phyloP scores from a whole-genome alignment of 2,888 invertebrate species.

The Polydrusus cervinus region DNA sequence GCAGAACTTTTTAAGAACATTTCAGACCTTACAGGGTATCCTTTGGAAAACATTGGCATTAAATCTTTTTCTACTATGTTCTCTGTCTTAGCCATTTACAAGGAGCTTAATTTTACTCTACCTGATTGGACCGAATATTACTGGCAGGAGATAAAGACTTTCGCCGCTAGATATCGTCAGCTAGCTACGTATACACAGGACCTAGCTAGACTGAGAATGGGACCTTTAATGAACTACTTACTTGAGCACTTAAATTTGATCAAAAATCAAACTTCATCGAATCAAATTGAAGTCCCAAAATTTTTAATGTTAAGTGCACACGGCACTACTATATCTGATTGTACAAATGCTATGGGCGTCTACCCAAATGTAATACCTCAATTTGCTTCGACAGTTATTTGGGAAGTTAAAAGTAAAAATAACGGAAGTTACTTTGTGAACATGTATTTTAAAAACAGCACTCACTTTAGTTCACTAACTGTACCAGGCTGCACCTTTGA shows the following conservation, averaged over 20 bases:
- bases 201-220: conserved; percentile 76
- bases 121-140: conserved; percentile 65
- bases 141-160: conserved; percentile 77
- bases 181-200: conserved; percentile 73
- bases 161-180: conserved; percentile 77
- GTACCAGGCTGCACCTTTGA: conserved; percentile 79
- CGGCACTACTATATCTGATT: conserved; percentile 84
- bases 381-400: conserved; percentile 79
- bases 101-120: conserved; percentile 74
- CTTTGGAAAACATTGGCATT: background rate
- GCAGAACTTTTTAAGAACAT: background rate
- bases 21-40: background rate
- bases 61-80: conserved; percentile 70
- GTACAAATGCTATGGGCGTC: conserved; percentile 81
- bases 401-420: conserved; percentile 77
- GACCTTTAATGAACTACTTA: conserved; percentile 82
- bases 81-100: conserved; percentile 80
- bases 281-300: conserved; percentile 68
- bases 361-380: conserved; percentile 81
- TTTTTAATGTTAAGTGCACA: conserved; percentile 86
- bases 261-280: conserved; percentile 36
- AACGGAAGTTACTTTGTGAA: conserved; percentile 60
- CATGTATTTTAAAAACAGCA: conserved; percentile 79
- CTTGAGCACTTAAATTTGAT: conserved; percentile 74
- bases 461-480: conserved; percentile 67